A percentile compares a stretch with the other conserved stretches of the same genome.
phyloP scores from a whole-genome alignment of 37 sponge, comb jelly and placozoan species.

The Amphimedon queenslandica region DNA sequence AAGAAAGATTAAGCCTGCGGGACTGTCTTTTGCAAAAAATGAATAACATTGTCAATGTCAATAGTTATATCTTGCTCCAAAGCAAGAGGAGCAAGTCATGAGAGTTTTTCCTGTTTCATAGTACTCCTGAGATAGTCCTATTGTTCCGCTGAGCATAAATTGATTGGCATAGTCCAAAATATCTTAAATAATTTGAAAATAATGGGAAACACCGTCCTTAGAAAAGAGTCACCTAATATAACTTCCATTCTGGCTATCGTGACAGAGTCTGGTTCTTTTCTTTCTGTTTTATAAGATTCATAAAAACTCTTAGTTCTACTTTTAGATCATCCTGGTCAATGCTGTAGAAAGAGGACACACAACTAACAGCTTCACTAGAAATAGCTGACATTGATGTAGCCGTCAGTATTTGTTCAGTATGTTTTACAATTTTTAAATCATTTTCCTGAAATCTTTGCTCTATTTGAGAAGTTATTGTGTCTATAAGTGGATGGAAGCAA shows the following conservation, averaged over 20 bases:
- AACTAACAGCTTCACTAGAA: neutral
- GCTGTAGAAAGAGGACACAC: neutral
- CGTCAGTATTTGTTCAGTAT: neutral
- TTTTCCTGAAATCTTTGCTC: neutral
- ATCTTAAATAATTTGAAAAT: neutral
- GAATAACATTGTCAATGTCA: neutral
- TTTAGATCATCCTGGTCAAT: neutral
- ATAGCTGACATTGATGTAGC: neutral
- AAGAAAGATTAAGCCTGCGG: no score
- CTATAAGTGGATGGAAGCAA: neutral
- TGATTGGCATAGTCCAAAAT: neutral
- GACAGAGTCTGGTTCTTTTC: neutral
- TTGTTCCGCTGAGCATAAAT: neutral
- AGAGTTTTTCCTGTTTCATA: neutral
- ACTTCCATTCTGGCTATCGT: neutral
- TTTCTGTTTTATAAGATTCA: neutral
- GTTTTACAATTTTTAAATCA: neutral
- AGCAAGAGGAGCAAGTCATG: neutral
- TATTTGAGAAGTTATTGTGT: neutral
- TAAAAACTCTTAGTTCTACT: neutral
- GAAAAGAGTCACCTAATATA: neutral
- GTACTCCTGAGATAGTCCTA: neutral
- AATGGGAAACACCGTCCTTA: neutral
- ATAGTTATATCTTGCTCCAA: neutral
- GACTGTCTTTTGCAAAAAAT: no score